A percentile compares a stretch with the other conserved stretches of the same genome.
These are phyloP conservation scores for Mactra quadrangularis DNA, from an alignment of 1,140 invertebrate genomes.

Conservation along the genomic window DNA sequence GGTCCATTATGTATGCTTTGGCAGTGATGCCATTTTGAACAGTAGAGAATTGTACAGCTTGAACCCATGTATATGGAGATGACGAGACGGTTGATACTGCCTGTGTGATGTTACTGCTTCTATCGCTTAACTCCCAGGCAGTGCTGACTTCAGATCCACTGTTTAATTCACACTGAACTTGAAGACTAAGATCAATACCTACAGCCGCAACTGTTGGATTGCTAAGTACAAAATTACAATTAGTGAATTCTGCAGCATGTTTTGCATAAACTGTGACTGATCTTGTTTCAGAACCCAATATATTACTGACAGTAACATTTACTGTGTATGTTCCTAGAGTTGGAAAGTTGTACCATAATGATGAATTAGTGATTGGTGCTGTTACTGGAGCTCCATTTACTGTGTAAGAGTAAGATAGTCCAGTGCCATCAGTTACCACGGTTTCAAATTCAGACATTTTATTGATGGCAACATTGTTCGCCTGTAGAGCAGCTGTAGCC, in stretches of 20 bases:
- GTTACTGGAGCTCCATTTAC: slow-evolving; percentile 10
- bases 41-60: slow-evolving; percentile 19
- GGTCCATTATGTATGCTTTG: slow-evolving; percentile 5
- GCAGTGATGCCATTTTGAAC: not conserved
- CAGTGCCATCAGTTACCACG: slow-evolving; percentile 21
- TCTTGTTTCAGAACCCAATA: not conserved
- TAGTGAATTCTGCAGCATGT: slow-evolving; percentile 28
- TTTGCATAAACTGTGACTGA: slow-evolving; percentile 39
- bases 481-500: not conserved
- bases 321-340: slow-evolving; percentile 35
- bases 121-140: slow-evolving; percentile 60
- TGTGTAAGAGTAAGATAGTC: slow-evolving; percentile 6
- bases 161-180: slow-evolving; percentile 12
- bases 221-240: slow-evolving; percentile 25
- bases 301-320: slow-evolving; percentile 7
- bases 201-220: slow-evolving; percentile 26
- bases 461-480: slow-evolving; percentile 4
- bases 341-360: slow-evolving; percentile 34
- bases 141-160: slow-evolving; percentile 52
- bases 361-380: slow-evolving; percentile 4
- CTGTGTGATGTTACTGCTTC: slow-evolving; percentile 20
- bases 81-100: not conserved
- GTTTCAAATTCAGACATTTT: not conserved
- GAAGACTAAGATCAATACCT: slow-evolving; percentile 4
- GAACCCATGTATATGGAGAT: not conserved